phyloP scores from a whole-genome alignment of 1,140 invertebrate species.

The Euschistus heros region DNA sequence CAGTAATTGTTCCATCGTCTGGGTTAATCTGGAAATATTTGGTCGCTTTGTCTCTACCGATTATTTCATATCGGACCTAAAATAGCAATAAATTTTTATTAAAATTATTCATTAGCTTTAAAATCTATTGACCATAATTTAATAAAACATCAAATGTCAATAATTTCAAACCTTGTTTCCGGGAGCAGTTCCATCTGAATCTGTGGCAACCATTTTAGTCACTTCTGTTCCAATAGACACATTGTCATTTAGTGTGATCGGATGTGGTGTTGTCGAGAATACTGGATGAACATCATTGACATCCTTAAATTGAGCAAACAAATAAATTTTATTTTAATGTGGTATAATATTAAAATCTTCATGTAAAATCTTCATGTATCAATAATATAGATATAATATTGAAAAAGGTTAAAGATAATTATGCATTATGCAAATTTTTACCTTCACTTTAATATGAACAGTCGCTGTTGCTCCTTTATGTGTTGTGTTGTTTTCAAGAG shows the following conservation, averaged over 20 bases:
- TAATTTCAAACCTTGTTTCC: constrained; percentile 53
- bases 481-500: constrained; percentile 62
- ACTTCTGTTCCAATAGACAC: constrained; percentile 67
- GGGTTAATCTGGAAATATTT: constrained; percentile 81
- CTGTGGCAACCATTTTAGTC: constrained; percentile 62
- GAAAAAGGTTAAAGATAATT: too few species aligned
- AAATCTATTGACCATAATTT: too few species aligned
- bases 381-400: too few species aligned
- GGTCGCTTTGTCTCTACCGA: constrained; percentile 61
- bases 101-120: neutral
- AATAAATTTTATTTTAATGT: neutral
- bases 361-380: too few species aligned
- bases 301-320: constrained; percentile 40
- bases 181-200: constrained; percentile 69
- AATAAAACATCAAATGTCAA: neutral
- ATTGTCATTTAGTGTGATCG: constrained; percentile 72
- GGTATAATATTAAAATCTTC: too few species aligned
- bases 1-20: constrained; percentile 61
- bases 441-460: constrained; percentile 64
- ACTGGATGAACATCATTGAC: constrained; percentile 75
- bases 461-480: constrained; percentile 59
- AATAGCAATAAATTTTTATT: constrained; percentile 18
- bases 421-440: too few species aligned
- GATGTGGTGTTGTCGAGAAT: constrained; percentile 68
- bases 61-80: constrained; percentile 64